Percentiles rank a stretch among this genome's conserved stretches.
Conservation (phyloP, 2,888 invertebrate species). For the Ormyrus rosae region DNA sequence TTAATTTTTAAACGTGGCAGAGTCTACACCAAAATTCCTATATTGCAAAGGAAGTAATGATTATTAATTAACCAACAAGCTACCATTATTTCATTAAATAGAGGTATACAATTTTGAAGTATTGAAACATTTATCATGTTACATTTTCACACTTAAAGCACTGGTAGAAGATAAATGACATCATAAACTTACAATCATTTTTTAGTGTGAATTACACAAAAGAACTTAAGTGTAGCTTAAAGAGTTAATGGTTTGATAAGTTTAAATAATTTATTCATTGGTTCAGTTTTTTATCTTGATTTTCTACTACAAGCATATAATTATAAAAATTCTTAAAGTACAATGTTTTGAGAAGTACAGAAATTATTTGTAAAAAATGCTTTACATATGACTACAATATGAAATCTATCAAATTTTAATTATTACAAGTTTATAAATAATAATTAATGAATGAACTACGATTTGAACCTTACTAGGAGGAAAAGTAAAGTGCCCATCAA, state of each 20-base stretch:
- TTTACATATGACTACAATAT: too few relatives aligned
- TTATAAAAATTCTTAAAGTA: slow-evolving; percentile 2
- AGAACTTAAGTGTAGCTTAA: slow-evolving; percentile 31
- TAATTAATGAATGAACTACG: slow-evolving; percentile 38
- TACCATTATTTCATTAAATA: slow-evolving; percentile 31
- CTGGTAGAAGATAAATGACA: slow-evolving; percentile 27
- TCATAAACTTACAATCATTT: slow-evolving; percentile 40
- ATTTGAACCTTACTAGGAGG: slow-evolving; percentile 73
- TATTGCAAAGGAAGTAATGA: slow-evolving; percentile 2
- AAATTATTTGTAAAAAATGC: too few relatives aligned
- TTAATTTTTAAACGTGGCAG: neutral
- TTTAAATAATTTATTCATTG: neutral
- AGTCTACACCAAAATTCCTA: too few relatives aligned
- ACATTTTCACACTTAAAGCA: slow-evolving; percentile 30
- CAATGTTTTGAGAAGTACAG: too few relatives aligned
- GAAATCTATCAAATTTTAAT: too few relatives aligned
- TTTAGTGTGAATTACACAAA: slow-evolving; percentile 55
- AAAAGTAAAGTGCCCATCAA: slow-evolving; percentile 74
- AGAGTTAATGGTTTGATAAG: neutral
- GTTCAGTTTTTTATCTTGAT: neutral
- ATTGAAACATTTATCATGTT: slow-evolving; percentile 27
- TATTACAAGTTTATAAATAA: slow-evolving; percentile 23
- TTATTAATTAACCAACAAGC: slow-evolving; percentile 22
- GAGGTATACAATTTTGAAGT: neutral
- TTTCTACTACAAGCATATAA: neutral